A percentile compares a stretch with the other conserved stretches of the same genome.
Conservation (phyloP, 1,140 invertebrate genomes). For the Papilio helenus region DNA sequence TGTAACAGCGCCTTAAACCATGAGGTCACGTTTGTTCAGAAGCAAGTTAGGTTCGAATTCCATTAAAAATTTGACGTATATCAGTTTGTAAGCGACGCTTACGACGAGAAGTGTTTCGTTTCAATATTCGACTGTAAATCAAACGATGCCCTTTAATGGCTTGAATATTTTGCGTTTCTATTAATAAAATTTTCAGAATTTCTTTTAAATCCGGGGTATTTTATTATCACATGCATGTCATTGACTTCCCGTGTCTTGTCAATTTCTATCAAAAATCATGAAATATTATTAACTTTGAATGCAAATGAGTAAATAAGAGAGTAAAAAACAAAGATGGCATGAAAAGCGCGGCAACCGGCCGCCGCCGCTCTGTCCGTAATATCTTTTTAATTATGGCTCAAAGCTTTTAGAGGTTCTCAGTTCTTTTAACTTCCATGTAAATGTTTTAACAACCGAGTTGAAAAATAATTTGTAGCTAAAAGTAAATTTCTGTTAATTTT, state of each 20-base stretch:
- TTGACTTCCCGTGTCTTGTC: too few species aligned
- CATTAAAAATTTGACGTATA: too few species aligned
- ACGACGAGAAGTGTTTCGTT: too few species aligned
- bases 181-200: not conserved
- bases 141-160: too few species aligned
- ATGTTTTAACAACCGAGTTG: constrained; percentile 2
- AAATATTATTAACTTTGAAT: not conserved
- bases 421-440: constrained; percentile 9
- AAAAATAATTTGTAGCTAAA: not conserved
- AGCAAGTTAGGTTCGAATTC: too few species aligned
- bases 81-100: too few species aligned
- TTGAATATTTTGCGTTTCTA: too few species aligned
- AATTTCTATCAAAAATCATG: not conserved
- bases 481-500: not conserved
- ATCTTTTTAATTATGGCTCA: constrained; percentile 18
- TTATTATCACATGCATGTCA: too few species aligned
- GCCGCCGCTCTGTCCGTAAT: not conserved
- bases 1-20: not conserved
- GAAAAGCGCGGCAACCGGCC: not conserved
- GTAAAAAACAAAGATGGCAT: not conserved
- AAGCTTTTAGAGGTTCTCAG: constrained; percentile 8
- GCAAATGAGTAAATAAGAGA: not conserved
- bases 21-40: too few species aligned
- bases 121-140: too few species aligned
- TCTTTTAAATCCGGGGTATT: not conserved